Percentiles rank a stretch among this genome's conserved stretches.
These are phyloP conservation scores for Neoscelio sp. DNA, from an alignment of 2,888 invertebrate genomes.

Conservation along the genomic window DNA sequence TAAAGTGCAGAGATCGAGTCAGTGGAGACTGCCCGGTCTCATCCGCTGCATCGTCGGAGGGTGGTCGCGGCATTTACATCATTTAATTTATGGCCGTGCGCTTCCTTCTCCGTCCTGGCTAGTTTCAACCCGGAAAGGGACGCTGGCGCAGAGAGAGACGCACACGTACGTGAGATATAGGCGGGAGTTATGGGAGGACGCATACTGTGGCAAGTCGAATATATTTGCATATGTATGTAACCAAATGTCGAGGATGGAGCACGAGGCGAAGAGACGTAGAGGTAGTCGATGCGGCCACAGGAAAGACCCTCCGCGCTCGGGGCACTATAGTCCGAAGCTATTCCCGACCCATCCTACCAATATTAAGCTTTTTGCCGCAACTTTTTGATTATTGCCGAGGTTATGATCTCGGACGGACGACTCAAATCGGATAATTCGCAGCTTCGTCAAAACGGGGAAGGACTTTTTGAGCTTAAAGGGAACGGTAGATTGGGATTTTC, in stretches of 20 bases:
- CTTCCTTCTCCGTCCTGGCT: slow-evolving; percentile 67
- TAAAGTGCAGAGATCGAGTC: slow-evolving; percentile 70
- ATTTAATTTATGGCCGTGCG: slow-evolving; percentile 82
- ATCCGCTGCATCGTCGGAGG: slow-evolving; percentile 77
- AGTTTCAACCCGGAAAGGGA: slow-evolving; percentile 64
- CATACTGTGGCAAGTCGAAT: slow-evolving; percentile 80
- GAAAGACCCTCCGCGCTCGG: slow-evolving; percentile 46
- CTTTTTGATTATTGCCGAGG: slow-evolving; percentile 27
- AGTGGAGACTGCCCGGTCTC: slow-evolving; percentile 69
- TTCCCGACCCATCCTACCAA: slow-evolving; percentile 50
- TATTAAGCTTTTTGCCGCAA: slow-evolving; percentile 10
- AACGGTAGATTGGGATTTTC: slow-evolving; percentile 50
- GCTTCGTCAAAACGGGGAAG: slow-evolving; percentile 52
- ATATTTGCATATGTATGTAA: slow-evolving; percentile 83
- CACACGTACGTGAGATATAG: slow-evolving; percentile 70
- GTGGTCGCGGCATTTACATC: slow-evolving; percentile 83
- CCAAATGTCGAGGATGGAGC: slow-evolving; percentile 76
- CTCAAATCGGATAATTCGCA: slow-evolving; percentile 58
- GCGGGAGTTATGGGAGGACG: slow-evolving; percentile 71
- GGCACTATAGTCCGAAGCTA: slow-evolving; percentile 46
- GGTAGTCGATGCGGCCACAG: slow-evolving; percentile 64
- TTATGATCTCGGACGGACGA: slow-evolving; percentile 28
- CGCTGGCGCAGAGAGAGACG: slow-evolving; percentile 33
- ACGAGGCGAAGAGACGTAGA: slow-evolving; percentile 66
- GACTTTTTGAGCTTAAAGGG: slow-evolving; percentile 57